A percentile compares a stretch with the other conserved stretches of the same genome.
Evolutionary conservation across 2,888 invertebrate genomes (phyloP).

Genomic region (Polydrusus tereticollis): DNA sequence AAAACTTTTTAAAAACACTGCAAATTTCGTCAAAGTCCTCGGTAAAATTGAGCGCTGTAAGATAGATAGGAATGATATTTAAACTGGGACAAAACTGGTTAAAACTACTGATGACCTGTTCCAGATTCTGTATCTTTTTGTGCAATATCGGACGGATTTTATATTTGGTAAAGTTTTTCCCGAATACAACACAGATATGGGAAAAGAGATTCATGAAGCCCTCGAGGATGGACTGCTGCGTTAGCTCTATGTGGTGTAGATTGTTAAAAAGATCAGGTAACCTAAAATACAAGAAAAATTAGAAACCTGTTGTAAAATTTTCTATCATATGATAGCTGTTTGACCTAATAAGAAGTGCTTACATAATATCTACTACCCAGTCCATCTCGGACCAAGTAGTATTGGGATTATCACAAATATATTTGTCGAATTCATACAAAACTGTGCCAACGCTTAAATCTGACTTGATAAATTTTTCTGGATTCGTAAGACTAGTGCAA

Average conservation of each 20-base stretch:
- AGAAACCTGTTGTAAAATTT: background rate
- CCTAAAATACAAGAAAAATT: conserved; percentile 65
- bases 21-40: conserved; percentile 68
- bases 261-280: conserved; percentile 73
- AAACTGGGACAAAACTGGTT: conserved; percentile 71
- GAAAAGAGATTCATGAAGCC: conserved; percentile 71
- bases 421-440: conserved; percentile 74
- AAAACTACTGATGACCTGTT: conserved; percentile 73
- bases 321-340: too few species aligned
- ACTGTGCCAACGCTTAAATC: conserved; percentile 72
- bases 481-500: conserved; percentile 69
- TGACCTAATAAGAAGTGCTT: too few species aligned
- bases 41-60: conserved; percentile 71
- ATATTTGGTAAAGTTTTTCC: conserved; percentile 72
- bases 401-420: conserved; percentile 71
- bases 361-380: conserved; percentile 77
- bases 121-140: conserved; percentile 72
- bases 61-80: conserved; percentile 74
- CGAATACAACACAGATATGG: conserved; percentile 76
- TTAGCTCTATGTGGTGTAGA: conserved; percentile 69
- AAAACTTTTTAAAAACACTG: conserved; percentile 72
- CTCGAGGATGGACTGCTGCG: conserved; percentile 69
- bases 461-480: conserved; percentile 75
- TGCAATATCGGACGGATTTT: conserved; percentile 73
- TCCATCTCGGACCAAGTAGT: conserved; percentile 80